Evolutionary conservation across 2,113 vertebrate species (phyloP), one percentile per base, ranked within the genome.

Genomic region (Anas platyrhynchos): DNA sequence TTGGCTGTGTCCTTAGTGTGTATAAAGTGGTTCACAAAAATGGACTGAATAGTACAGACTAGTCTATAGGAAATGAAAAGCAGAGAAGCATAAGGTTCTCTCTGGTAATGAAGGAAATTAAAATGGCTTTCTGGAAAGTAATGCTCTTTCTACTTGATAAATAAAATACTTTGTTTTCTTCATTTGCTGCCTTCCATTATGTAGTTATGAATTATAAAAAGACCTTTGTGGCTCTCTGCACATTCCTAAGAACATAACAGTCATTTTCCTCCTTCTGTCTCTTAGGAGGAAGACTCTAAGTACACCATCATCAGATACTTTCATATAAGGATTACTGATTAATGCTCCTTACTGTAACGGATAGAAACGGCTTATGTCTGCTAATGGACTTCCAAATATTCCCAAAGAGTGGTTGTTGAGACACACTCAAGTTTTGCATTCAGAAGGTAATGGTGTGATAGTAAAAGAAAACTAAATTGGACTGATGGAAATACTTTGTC

Each of bases 381-480:
- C 77, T 96, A 94, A 96, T 89, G 13, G 25, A 65, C 66, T 93
- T 94, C 38, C 31, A 82, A 71, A 80, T 84, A 69, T 82, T 95
- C 56, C 79, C 58, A 55, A 67, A 89, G 32, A 92, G 27, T 52
- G 44, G 50, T 62, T 94, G 69, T 85, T 55, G 73, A 58, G 59
- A 43, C 52, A n/a, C 46, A 71, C 34, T 59, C 18, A 63, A n/a
- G 50, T 68, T 94, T 96, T 48, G 22, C 52, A 92, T 91, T 93
- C 89, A 94, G 82, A 91, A 97, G 21, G 18, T 86, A 96, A 96
- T 92, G 52, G 82, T 43, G 58, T 95, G 85, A 93, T 73, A 84
- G 86, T 59, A 93, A 92, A 94, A 94, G 68, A 93, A 97, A 97
- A 88, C 59, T 80, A 91, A 96, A 92, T 92, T 88, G 89, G 68